Evolutionary conservation across 1,140 invertebrate genomes (phyloP), one percentile per base, ranked within the genome.

Genomic region (Drosophila pseudoobscura): DNA sequence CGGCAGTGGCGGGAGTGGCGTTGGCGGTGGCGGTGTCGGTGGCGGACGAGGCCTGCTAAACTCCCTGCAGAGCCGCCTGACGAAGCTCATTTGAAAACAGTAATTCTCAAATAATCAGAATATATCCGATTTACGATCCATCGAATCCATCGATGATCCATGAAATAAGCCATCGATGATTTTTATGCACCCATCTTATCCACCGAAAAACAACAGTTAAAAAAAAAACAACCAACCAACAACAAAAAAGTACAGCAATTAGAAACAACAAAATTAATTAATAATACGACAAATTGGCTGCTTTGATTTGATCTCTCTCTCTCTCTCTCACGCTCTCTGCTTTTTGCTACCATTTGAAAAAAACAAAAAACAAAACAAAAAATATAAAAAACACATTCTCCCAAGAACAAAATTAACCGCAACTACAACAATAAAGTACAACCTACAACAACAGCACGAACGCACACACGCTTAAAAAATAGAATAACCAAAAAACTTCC

Each of bases 21-120:
- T 44, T 50, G 54, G 58, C 46, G 56, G 47, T 62, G 46, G 46
- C 44, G 46, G 56, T n/a, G 35, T 54, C 52, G 45, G 77, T 29
- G 60, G 49, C 26, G 68, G 68, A 74, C 75, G 83, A 64, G 71
- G 89, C 52, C 72, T 91, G 50, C 82, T 91, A 24, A 84, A 84
- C 70, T 73, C 89, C 46, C 75, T 91, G 79, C 89, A 91, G 61
- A 85, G 89, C 82, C 89, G 79, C 55, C 78, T 91, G 62, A 89
- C 80, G 53, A 87, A 84, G 83, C 71, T 90, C 66, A 90, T 90
- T 75, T 90, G 78, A 87, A 74, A 74, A 49, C 39, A 49, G 15
- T 46, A 46, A 53, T 29, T 26, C 26, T 20, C 15, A 31, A 43
- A 31, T 6, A 53, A 73, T 43, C 35, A 41, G 44, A 61, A 73